Evolutionary conservation across 2,113 vertebrate genomes (phyloP), one percentile per base, ranked within the genome.

Genomic region (Thamnaconus septentrionalis): DNA sequence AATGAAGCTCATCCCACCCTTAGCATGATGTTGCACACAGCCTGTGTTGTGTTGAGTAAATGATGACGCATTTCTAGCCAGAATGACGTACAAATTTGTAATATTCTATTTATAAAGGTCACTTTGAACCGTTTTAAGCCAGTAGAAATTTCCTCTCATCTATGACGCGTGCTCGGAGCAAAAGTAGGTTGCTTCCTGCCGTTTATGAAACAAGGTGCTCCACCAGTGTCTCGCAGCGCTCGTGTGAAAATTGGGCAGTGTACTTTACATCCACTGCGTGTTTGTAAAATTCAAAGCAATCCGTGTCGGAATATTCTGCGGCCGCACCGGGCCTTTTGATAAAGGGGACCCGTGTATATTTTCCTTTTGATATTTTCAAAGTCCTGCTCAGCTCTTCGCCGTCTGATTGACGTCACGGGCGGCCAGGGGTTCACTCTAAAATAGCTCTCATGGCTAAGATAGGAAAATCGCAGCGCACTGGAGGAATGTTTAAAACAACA

Each of bases 401-500:
- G 73, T 81, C 74, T 64, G 74, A 82, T 87, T 90, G 89, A 90
- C 85, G 90, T 90, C 90, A 91, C 53, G 59, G 70, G 64, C 60
- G 59, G 65, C 82, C 80, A 78, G 87, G 74, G 76, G 79, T 86
- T 81, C 69, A 75, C 71, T 80, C 84, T 78, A 84, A 90, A 91
- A 89, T 90, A 90, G 84, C 89, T 89, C 82, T 83, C 81, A 79
- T 66, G 82, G 83, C 83, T 88, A 88, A 84, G 87, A 90, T 87
- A 88, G 85, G 89, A 89, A 87, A 82, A 77, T 83, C 76, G 76
- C 71, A 66, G 80, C 76, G 69, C 69, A 73, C 81, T 69, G 77
- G 61, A 87, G 80, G 88, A 87, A 90, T 89, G 87, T 89, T 84
- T 86, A 79, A 88, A 87, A 81, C 84, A 88, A 84, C 85, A 90